Evolutionary conservation across 2,888 invertebrate genomes (phyloP), one percentile per base, ranked within the genome.

Genomic region (Horisme vitalbata): DNA sequence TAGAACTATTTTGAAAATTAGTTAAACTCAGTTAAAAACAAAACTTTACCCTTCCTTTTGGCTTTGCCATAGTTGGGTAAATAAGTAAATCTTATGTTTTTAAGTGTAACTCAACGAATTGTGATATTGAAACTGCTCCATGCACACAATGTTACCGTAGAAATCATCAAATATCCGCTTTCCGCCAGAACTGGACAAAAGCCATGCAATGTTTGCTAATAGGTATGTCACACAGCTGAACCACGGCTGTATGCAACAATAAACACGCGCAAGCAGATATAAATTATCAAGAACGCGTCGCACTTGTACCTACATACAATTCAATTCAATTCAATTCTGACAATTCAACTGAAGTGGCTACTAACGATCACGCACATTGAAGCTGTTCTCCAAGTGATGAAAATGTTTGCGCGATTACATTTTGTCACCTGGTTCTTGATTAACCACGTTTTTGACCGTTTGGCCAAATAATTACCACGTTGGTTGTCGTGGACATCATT

Each of bases 321-420:
- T n/a, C n/a, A n/a, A 72, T 71, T 68, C 82, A 67, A 72, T 79
- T 75, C 66, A 77, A 77, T 82, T 74, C 72, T 55, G 65, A 63
- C 83, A 80, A 81, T 83, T 75, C 66, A 78, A 66, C 55, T 59
- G 37, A 55, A 54, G 55, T 50, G 53, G 55, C 59, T 51, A 55
- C 59, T 59, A 52, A 46, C 31, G 34, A 52, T 55, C 52, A 52
- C 44, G 49, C 39, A 27, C 15, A 7, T 21, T 23, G 28, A 23
- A 15, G 28, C 30, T 43, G 30, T 18, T 30, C 9, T 14, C 18
- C 12, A 36, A 21, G 8, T 13, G 24, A 14, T 35, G 8, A 32
- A 24, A 27, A 2, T 12, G 23, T 31, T 24, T 31, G 6, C 5
- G 21, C 36, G 30, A 51, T 41, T 32, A 32, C 23, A 48, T 45